A percentile compares a stretch with the other conserved stretches of the same genome.
Evolutionary conservation across 2,113 vertebrate genomes (phyloP).

Genomic region (Nerophis ophidion): DNA sequence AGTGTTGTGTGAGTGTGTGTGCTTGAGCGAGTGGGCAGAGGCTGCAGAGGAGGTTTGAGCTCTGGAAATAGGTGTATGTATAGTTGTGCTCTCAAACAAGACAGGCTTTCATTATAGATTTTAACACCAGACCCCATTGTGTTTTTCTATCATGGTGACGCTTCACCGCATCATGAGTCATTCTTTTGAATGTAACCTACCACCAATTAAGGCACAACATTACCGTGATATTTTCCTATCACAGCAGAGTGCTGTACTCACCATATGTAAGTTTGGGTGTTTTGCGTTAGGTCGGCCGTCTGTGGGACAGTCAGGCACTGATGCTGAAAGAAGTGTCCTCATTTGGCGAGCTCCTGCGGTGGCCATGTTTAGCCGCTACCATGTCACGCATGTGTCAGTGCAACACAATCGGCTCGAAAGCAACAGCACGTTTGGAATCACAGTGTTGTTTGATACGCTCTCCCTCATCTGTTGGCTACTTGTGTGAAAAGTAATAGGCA

Average conservation of each 20-base stretch:
- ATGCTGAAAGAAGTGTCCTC: slow-evolving; percentile 70
- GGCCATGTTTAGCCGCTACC: slow-evolving; percentile 50
- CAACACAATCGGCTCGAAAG: slow-evolving; percentile 16
- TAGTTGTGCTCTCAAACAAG: slow-evolving; percentile 17
- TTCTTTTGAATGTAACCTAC: slow-evolving; percentile 22
- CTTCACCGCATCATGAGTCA: slow-evolving; percentile 28
- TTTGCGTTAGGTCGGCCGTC: slow-evolving; percentile 38
- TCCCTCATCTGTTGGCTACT: slow-evolving; percentile 14
- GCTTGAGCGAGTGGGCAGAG: slow-evolving; percentile 9
- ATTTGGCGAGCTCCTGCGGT: slow-evolving; percentile 52
- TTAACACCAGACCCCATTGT: slow-evolving; percentile 23
- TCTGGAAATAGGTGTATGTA: slow-evolving; percentile 51
- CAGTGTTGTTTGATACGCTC: too few relatives aligned
- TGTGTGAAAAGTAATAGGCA: background rate
- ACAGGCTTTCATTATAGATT: slow-evolving; percentile 26
- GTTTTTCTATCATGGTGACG: slow-evolving; percentile 21
- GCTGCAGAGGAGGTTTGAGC: slow-evolving; percentile 4
- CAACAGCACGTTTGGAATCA: too few relatives aligned
- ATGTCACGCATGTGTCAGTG: slow-evolving; percentile 58
- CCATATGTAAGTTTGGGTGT: slow-evolving; percentile 35
- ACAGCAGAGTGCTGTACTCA: slow-evolving; percentile 20
- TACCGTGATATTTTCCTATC: slow-evolving; percentile 8
- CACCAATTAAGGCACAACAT: slow-evolving; percentile 19
- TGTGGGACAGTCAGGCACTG: slow-evolving; percentile 60
- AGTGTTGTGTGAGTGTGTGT: slow-evolving; percentile 25